Percentiles rank a stretch among this genome's conserved stretches.
phyloP scores from a whole-genome alignment of 2,888 invertebrate genomes.

The Aelia acuminata region DNA sequence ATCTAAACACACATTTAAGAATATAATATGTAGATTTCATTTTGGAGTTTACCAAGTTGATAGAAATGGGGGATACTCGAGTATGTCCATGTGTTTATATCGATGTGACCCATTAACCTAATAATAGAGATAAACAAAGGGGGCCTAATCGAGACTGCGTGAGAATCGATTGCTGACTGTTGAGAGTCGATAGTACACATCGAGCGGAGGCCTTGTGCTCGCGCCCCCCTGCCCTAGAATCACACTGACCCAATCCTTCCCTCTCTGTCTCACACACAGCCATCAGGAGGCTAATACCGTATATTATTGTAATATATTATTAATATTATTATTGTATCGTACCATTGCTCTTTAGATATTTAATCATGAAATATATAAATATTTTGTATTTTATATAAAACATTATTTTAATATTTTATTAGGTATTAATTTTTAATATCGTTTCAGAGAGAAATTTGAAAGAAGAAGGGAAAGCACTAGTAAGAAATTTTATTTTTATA shows the following conservation, averaged over 20 bases:
- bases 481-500: background rate
- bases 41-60: too few species aligned
- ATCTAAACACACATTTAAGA: too few species aligned
- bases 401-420: background rate
- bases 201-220: background rate
- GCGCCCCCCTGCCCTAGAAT: constrained; percentile 42
- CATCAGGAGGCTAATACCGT: too few species aligned
- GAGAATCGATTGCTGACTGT: background rate
- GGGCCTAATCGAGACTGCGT: background rate
- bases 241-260: constrained; percentile 7
- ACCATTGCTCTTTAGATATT: too few species aligned
- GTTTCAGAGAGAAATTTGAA: constrained; percentile 32
- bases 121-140: background rate
- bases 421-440: constrained; percentile 6
- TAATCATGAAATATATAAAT: too few species aligned
- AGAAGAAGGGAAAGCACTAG: constrained; percentile 3
- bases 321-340: too few species aligned
- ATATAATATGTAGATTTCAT: too few species aligned
- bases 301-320: too few species aligned
- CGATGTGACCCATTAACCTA: background rate
- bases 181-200: background rate
- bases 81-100: background rate
- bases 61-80: background rate
- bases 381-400: too few species aligned
- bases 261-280: too few species aligned